phyloP scores from a whole-genome alignment of 2,113 vertebrate species.

The Octodon degus region DNA sequence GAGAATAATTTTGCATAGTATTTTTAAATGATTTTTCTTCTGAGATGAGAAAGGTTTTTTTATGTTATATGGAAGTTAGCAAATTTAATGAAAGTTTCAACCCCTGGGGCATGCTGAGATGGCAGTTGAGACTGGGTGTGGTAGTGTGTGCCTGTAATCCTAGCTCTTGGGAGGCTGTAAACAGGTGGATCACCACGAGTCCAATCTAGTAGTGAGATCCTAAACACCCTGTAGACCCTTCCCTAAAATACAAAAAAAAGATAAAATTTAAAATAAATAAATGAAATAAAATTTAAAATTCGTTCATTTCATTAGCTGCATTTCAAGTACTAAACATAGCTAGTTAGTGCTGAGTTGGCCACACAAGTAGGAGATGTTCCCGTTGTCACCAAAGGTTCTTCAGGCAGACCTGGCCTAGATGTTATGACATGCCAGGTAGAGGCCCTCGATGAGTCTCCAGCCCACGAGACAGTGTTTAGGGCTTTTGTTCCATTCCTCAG shows the following conservation, averaged over 20 bases:
- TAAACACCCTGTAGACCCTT: no score
- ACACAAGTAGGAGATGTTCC: neutral
- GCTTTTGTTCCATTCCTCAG: neutral
- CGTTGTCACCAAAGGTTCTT: neutral
- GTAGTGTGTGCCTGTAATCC: no score
- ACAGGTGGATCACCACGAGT: no score
- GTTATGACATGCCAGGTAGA: accelerated
- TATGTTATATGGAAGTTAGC: neutral
- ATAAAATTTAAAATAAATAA: no score
- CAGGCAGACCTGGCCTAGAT: no score
- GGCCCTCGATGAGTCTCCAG: neutral
- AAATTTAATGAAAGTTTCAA: neutral
- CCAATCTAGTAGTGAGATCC: no score
- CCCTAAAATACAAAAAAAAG: no score
- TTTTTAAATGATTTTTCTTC: neutral
- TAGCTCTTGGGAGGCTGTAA: no score
- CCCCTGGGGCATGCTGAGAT: neutral
- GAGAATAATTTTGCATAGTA: neutral
- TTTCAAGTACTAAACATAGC: neutral
- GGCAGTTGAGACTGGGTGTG: no score
- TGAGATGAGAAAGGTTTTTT: neutral
- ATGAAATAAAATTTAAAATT: neutral
- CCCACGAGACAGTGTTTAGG: neutral
- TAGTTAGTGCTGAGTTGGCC: neutral
- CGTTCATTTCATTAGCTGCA: neutral